A percentile compares a stretch with the other conserved stretches of the same genome.
Conservation (phyloP, 2,113 vertebrate genomes). For the Limnothrissa miodon region DNA sequence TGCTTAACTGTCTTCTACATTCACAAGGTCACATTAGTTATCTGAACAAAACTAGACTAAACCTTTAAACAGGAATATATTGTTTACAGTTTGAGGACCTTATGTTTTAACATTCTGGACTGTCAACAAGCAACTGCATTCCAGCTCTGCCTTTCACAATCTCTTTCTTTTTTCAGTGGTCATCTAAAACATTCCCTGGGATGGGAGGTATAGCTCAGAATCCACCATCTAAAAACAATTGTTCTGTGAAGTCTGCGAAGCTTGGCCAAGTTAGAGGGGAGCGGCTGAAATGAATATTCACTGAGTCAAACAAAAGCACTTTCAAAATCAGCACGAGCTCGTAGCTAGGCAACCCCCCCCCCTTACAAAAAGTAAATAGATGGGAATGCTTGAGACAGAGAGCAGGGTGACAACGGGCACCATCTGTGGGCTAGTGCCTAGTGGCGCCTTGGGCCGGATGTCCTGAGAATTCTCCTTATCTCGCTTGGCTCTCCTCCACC, state of each 20-base stretch:
- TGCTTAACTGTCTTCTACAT: conserved; percentile 9
- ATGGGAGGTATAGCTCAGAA: conserved; percentile 14
- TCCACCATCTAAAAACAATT: conserved; percentile 26
- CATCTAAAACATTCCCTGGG: conserved; percentile 1
- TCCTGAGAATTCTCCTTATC: conserved; percentile 58
- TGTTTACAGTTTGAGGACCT: not conserved
- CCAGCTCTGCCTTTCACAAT: not conserved
- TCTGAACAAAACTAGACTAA: not conserved
- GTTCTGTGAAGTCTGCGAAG: conserved; percentile 28
- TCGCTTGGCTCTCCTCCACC: conserved; percentile 47
- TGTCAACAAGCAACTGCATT: conserved; percentile 7
- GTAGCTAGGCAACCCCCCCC: conserved; percentile 54
- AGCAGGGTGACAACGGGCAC: conserved; percentile 36
- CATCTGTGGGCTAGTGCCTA: conserved; percentile 51
- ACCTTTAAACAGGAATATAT: not conserved
- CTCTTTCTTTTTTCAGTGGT: not conserved
- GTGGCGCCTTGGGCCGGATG: conserved; percentile 39
- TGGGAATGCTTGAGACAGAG: not conserved
- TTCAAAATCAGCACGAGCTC: conserved; percentile 48
- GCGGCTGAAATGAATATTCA: conserved; percentile 43
- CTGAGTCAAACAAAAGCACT: conserved; percentile 47
- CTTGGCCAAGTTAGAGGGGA: conserved; percentile 33
- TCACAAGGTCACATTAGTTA: not conserved
- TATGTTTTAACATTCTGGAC: not conserved
- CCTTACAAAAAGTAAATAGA: conserved; percentile 52